These are phyloP conservation scores for Percopsis transmontana DNA, from an alignment of 2,113 vertebrate species.

Conservation along the genomic window DNA sequence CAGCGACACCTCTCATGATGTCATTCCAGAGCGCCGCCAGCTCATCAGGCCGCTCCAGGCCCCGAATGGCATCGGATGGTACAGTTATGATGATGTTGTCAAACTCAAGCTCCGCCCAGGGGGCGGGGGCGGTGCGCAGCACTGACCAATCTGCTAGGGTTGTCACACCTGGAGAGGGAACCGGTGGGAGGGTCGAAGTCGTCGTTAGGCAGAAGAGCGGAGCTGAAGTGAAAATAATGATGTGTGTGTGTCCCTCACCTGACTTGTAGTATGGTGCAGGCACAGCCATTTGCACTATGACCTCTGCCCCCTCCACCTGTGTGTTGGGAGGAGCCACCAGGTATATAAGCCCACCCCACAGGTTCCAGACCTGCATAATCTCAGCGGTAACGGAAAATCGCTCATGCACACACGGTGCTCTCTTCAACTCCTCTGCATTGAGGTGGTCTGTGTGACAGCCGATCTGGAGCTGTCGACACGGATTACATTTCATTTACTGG, in stretches of 20 bases:
- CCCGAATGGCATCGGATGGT: conserved; percentile 64
- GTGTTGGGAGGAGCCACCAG: conserved; percentile 68
- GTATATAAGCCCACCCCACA: conserved; percentile 79
- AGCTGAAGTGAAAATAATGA: not conserved
- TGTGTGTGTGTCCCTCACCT: conserved; percentile 52
- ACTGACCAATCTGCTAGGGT: conserved; percentile 67
- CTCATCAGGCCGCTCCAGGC: conserved; percentile 72
- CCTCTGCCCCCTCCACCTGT: conserved; percentile 43
- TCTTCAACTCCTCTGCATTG: conserved; percentile 46
- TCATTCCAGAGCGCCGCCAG: conserved; percentile 76
- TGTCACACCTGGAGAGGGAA: conserved; percentile 62
- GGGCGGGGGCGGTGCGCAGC: conserved; percentile 68
- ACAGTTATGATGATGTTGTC: conserved; percentile 82
- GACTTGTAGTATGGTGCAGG: conserved; percentile 76
- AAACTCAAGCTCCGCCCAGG: conserved; percentile 84
- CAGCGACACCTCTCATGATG: conserved; percentile 78
- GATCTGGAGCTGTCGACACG: conserved; percentile 71
- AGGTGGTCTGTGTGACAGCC: conserved; percentile 78
- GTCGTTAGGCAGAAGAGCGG: not conserved
- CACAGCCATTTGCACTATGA: conserved; percentile 67
- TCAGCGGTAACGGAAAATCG: conserved; percentile 52
- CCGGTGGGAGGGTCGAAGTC: not conserved
- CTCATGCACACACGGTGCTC: conserved; percentile 62
- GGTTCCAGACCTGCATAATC: conserved; percentile 67
- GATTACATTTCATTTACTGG: not conserved